phyloP scores from a whole-genome alignment of 2,888 invertebrate species.

The Nesidiocoris tenuis region DNA sequence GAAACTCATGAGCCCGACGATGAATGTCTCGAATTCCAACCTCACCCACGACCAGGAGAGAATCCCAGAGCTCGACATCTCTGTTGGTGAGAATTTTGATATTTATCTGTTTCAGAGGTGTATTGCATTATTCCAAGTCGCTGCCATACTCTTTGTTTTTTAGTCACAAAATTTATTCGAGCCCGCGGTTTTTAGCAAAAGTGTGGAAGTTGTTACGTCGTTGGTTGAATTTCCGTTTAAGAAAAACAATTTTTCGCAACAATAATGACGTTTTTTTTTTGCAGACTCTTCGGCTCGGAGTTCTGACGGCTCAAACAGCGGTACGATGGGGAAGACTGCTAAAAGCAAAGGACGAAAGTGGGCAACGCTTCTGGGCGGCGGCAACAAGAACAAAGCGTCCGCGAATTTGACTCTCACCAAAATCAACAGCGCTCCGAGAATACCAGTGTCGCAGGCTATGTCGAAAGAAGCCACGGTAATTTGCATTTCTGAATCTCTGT shows the following conservation, averaged over 20 bases:
- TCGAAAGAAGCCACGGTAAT: conserved; percentile 77
- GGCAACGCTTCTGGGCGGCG: conserved; percentile 64
- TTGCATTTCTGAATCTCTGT: neutral
- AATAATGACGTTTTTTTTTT: too few relatives aligned
- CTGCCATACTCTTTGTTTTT: too few relatives aligned
- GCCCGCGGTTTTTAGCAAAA: too few relatives aligned
- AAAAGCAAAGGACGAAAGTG: conserved; percentile 57
- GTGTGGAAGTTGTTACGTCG: too few relatives aligned
- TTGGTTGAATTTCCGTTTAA: too few relatives aligned
- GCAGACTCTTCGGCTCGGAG: conserved; percentile 49
- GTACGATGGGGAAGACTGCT: conserved; percentile 68
- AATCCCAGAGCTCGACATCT: conserved; percentile 13
- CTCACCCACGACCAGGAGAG: conserved; percentile 14
- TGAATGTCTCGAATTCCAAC: neutral
- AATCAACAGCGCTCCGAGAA: conserved; percentile 57
- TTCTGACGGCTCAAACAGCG: conserved; percentile 55
- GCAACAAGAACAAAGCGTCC: conserved; percentile 53
- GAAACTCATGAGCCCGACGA: neutral
- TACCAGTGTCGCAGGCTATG: conserved; percentile 71
- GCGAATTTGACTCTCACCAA: conserved; percentile 46
- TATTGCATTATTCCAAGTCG: too few relatives aligned
- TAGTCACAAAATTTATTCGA: too few relatives aligned
- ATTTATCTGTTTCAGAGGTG: neutral
- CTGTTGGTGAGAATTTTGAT: conserved; percentile 12
- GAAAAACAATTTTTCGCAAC: too few relatives aligned